These are phyloP conservation scores for Cygnus buccinator DNA, from an alignment of 2,113 vertebrate genomes.

Conservation along the genomic window DNA sequence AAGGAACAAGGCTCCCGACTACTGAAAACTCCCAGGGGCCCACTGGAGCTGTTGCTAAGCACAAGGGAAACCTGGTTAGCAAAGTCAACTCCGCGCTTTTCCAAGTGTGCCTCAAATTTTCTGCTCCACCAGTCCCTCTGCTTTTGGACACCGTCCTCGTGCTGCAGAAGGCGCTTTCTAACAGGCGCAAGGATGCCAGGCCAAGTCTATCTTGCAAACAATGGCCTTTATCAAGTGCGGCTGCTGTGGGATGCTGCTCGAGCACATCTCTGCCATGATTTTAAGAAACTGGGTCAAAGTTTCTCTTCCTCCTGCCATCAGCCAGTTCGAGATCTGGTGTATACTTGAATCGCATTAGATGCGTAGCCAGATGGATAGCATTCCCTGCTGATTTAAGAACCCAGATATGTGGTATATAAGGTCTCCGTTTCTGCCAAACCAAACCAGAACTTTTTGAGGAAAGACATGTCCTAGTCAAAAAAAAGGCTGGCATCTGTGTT, in stretches of 20 bases:
- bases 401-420: not conserved
- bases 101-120: slow-evolving; percentile 64
- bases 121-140: slow-evolving; percentile 46
- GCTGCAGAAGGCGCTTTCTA: slow-evolving; percentile 18
- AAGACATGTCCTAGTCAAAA: not conserved
- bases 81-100: slow-evolving; percentile 61
- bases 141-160: slow-evolving; percentile 16
- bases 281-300: slow-evolving; percentile 30
- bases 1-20: slow-evolving; percentile 72
- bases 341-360: not conserved
- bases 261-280: not conserved
- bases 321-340: not conserved
- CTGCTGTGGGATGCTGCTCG: slow-evolving; percentile 1
- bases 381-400: not conserved
- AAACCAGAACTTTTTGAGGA: not conserved
- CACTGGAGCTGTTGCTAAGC: slow-evolving; percentile 68
- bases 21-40: slow-evolving; percentile 70
- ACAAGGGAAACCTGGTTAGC: slow-evolving; percentile 73
- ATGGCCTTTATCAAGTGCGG: slow-evolving; percentile 53
- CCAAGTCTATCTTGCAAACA: slow-evolving; percentile 50
- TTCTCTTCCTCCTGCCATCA: not conserved
- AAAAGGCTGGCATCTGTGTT: not conserved
- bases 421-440: not conserved
- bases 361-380: not conserved
- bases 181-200: slow-evolving; percentile 1